Evolutionary conservation across 2,888 invertebrate species (phyloP).

Genomic region (Ormyrus rosae): DNA sequence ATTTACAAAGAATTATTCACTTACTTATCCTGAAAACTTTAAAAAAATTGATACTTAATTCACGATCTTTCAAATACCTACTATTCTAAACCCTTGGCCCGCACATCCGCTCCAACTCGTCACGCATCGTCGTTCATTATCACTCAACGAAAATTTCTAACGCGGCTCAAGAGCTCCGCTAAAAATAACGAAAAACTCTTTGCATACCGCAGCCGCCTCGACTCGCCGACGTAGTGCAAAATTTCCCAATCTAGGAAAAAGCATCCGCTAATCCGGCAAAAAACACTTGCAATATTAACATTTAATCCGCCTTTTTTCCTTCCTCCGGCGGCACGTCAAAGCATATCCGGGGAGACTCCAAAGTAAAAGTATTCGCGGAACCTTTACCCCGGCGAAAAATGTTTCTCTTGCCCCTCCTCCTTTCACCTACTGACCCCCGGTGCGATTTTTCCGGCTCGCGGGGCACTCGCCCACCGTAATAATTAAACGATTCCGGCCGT

Average conservation of each 20-base stretch:
- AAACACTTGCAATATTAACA: slow-evolving; percentile 54
- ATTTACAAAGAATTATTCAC: too few species aligned
- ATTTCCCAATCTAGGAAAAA: slow-evolving; percentile 50
- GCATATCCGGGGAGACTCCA: neutral
- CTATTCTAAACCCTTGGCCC: too few species aligned
- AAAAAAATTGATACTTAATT: too few species aligned
- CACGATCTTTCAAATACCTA: too few species aligned
- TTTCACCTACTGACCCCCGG: slow-evolving; percentile 20
- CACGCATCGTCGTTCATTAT: too few species aligned
- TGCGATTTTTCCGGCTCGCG: neutral
- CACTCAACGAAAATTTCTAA: slow-evolving; percentile 5
- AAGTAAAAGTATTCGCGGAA: slow-evolving; percentile 19
- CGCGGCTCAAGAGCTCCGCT: slow-evolving; percentile 13
- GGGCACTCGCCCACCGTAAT: neutral
- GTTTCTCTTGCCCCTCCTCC: neutral
- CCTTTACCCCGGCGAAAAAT: neutral
- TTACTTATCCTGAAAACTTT: too few species aligned
- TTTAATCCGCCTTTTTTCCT: slow-evolving; percentile 11
- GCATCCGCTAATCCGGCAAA: slow-evolving; percentile 54
- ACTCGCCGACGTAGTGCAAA: slow-evolving; percentile 49
- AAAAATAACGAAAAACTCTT: slow-evolving; percentile 48
- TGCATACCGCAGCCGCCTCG: slow-evolving; percentile 37
- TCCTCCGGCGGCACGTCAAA: slow-evolving; percentile 9
- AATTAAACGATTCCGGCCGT: neutral
- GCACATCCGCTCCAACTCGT: too few species aligned